Evolutionary conservation across 1,140 invertebrate species (phyloP), one percentile per base, ranked within the genome.

Genomic region (Sycophaga agraensis): DNA sequence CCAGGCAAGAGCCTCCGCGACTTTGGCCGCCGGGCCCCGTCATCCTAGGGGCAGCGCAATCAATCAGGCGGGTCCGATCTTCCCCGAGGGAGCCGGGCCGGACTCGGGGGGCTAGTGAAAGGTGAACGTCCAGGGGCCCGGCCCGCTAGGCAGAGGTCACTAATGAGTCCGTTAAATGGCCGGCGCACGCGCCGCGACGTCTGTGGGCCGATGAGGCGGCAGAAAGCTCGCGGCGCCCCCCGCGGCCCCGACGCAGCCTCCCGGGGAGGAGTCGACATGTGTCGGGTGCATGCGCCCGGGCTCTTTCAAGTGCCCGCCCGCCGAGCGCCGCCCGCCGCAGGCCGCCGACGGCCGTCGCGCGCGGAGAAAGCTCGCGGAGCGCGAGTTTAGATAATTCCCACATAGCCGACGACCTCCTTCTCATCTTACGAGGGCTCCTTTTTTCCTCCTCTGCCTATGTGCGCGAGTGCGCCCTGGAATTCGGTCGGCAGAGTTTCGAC

Each of bases 141-240:
- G 37, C 37, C 31, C 55, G 28, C 43, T 34, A 5, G 50, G n/a
- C 5, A 59, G 61, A 21, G 39, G 28, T 51, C 22, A 59, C 62
- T 60, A 60, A 60, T 60, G 58, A 60, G 50, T 64, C 49, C 39
- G 53, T 63, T 63, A 56, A 48, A 37, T 40, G n/a, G 42, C 28
- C 28, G 28, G 35, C 28, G 57, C 68, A 70, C 69, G 71, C 70
- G 69, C 65, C 59, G 63, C 69, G 64, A 73, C 67, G 71, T 73
- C 71, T 71, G 73, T 75, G 73, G 53, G 70, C 68, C 71, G 67
- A 72, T 73, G 75, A 74, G 71, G 54, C 37, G 66, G 71, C 73
- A 69, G 68, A 74, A 74, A 74, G n/a, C 68, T 55, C 42, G n/a
- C 16, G 19, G 35, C 4, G 7, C 57, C n/a, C 12, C 48, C 37